A percentile compares a stretch with the other conserved stretches of the same genome.
Conservation (phyloP, 2,113 vertebrate species). For the Rhinoderma darwinii region DNA sequence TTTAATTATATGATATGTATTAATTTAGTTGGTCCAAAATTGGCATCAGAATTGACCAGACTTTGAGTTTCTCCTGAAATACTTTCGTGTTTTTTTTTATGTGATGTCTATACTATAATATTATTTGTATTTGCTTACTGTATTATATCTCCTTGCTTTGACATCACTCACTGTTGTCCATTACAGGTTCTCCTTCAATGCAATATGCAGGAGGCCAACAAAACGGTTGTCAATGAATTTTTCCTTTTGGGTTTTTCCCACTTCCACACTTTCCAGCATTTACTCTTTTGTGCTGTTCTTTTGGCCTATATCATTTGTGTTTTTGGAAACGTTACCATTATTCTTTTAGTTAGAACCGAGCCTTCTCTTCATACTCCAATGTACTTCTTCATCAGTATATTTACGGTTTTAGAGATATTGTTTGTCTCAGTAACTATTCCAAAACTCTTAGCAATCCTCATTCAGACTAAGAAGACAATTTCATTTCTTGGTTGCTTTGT, state of each 20-base stretch:
- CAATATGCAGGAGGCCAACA: background rate
- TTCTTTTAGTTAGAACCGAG: slow-evolving; percentile 51
- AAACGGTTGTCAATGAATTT: background rate
- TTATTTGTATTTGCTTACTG: no score
- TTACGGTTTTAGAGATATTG: slow-evolving; percentile 63
- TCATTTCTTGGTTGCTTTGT: slow-evolving; percentile 62
- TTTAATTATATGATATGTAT: no score
- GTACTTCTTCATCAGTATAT: slow-evolving; percentile 67
- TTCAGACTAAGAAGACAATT: slow-evolving; percentile 56
- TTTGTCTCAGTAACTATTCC: slow-evolving; percentile 63
- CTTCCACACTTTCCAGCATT: background rate
- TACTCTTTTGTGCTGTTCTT: slow-evolving; percentile 1
- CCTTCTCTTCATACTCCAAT: slow-evolving; percentile 64
- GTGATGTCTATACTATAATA: no score
- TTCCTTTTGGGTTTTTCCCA: slow-evolving; percentile 23
- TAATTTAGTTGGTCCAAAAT: no score
- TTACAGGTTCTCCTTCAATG: background rate
- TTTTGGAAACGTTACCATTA: background rate
- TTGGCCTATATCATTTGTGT: slow-evolving; percentile 4
- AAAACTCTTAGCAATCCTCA: slow-evolving; percentile 62
- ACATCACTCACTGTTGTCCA: no score
- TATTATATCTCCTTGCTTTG: no score
- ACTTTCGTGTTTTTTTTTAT: no score
- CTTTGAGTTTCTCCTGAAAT: no score
- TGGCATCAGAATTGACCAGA: no score